Evolutionary conservation across 2,113 vertebrate species (phyloP), one percentile per base, ranked within the genome.

Genomic region (Prionailurus bengalensis): DNA sequence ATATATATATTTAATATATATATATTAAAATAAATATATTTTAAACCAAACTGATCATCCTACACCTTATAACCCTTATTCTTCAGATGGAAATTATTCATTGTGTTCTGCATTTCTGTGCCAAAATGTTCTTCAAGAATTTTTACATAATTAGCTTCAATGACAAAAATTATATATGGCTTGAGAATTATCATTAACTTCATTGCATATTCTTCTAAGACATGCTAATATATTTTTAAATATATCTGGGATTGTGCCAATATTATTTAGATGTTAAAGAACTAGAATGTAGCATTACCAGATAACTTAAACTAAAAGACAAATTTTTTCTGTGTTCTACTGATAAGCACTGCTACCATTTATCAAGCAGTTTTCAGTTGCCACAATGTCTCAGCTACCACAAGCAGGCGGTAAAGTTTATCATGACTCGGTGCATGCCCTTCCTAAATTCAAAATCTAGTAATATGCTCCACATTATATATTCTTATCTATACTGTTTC

Each of bases 111-210:
- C 17, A 55, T 36, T 88, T 70, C 13, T 87, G 48, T 92, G 23
- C 66, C 68, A 90, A 91, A 53, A 27, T 25, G 12, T 15, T 10
- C 63, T 39, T 33, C 63, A 83, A 55, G 65, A 12, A 42, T 51
- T 83, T 81, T 94, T 89, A 1, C 68, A 89, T 86, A 71, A 93
- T 89, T 51, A 58, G n/a, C 5, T n/a, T 94, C 68, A 42, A 89
- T 61, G 66, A 65, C n/a, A 48, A 86, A 81, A 95, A 66, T 23
- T 78, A 73, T 2, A 81, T 55, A 48, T 45, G n/a, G 7, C 29
- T 90, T 11, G 2, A 91, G 65, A 84, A 81, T 71, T 76, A 53
- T 8, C 29, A 39, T 76, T 68, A 29, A 5, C 29, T n/a, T 48
- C 29, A 15, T 78, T 48, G 55, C 65, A 42, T 48, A 25, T 74